These are phyloP conservation scores for Rhagonycha lutea DNA, from an alignment of 2,888 invertebrate species.

Conservation along the genomic window DNA sequence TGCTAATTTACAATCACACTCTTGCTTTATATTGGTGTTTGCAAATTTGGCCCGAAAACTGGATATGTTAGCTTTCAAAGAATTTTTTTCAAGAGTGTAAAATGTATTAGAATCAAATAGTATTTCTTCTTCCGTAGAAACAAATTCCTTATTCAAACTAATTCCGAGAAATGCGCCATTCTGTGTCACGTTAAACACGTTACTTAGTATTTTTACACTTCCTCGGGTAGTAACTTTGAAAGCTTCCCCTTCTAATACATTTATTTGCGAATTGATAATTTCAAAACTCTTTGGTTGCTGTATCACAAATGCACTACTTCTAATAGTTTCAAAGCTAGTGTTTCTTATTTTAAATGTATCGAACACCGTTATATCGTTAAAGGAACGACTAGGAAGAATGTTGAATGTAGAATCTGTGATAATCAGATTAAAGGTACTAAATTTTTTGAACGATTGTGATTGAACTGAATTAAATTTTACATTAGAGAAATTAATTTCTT, in stretches of 20 bases:
- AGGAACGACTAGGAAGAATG: constrained; percentile 69
- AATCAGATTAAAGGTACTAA: constrained; percentile 68
- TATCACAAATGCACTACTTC: constrained; percentile 72
- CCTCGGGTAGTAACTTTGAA: constrained; percentile 66
- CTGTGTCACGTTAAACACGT: constrained; percentile 61
- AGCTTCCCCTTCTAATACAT: constrained; percentile 66
- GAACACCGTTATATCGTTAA: constrained; percentile 74
- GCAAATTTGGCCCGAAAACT: constrained; percentile 63
- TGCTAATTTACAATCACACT: constrained; percentile 60
- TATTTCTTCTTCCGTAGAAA: constrained; percentile 56
- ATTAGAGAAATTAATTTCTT: constrained; percentile 66
- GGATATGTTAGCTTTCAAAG: constrained; percentile 62
- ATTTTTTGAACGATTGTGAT: constrained; percentile 78
- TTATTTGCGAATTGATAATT: constrained; percentile 64
- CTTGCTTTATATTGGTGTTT: constrained; percentile 62
- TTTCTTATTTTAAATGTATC: constrained; percentile 69
- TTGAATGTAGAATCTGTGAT: constrained; percentile 66
- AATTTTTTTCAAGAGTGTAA: constrained; percentile 59
- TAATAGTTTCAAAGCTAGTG: constrained; percentile 65
- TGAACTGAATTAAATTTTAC: constrained; percentile 66
- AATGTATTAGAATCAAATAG: constrained; percentile 69
- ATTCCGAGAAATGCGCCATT: constrained; percentile 69
- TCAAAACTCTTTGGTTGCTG: constrained; percentile 65
- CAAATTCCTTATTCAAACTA: constrained; percentile 57
- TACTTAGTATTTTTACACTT: constrained; percentile 68